phyloP scores from a whole-genome alignment of 2,888 invertebrate species.

The Phlogophora meticulosa region DNA sequence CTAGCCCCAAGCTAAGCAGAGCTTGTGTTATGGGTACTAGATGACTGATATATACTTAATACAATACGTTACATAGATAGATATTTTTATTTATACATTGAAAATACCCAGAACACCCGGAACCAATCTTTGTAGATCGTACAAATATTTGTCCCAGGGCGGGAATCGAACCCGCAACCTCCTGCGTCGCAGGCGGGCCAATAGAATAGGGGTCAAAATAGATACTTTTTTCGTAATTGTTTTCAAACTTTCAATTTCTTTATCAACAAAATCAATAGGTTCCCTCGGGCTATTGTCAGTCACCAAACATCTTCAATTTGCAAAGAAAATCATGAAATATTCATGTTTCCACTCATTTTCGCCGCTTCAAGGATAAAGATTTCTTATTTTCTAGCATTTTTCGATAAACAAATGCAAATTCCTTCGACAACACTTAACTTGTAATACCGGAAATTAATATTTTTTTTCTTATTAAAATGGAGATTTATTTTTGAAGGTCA shows the following conservation, averaged over 20 bases:
- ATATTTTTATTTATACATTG: no score
- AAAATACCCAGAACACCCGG: no score
- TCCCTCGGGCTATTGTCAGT: conserved; percentile 22
- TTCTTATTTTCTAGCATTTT: conserved; percentile 43
- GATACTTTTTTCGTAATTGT: neutral
- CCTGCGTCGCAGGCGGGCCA: no score
- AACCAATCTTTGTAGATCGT: no score
- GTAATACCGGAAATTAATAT: conserved; percentile 55
- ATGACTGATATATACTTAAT: no score
- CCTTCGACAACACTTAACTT: conserved; percentile 41
- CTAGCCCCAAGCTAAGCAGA: no score
- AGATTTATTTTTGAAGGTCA: conserved; percentile 22
- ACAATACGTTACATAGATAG: no score
- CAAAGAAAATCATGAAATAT: conserved; percentile 51
- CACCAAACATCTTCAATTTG: conserved; percentile 37
- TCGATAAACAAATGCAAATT: conserved; percentile 58
- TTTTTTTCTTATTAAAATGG: conserved; percentile 45
- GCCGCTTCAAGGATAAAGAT: conserved; percentile 30
- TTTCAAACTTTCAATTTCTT: conserved; percentile 16
- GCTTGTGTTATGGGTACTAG: no score
- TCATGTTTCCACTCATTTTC: conserved; percentile 37
- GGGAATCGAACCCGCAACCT: no score
- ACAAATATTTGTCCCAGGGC: no score
- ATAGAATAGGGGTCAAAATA: neutral
- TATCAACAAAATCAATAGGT: conserved; percentile 32